Evolutionary conservation across 2,113 vertebrate genomes (phyloP).

Genomic region (Bubo blakistoni): DNA sequence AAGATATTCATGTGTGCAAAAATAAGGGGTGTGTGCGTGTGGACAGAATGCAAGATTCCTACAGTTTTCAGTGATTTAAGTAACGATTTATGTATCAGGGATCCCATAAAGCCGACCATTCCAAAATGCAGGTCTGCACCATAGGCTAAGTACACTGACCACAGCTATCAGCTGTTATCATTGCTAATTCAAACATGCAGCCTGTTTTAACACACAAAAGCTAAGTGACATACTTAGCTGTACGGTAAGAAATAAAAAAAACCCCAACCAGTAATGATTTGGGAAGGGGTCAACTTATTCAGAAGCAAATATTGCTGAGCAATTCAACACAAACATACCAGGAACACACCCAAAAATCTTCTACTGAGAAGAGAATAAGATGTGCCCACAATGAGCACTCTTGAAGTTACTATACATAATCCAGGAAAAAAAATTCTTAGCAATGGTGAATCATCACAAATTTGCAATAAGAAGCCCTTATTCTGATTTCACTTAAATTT

Average conservation of each 20-base stretch:
- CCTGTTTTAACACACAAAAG: not conserved
- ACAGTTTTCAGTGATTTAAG: not conserved
- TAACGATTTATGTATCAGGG: not conserved
- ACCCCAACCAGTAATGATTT: not conserved
- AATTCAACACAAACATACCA: slow-evolving; percentile 6
- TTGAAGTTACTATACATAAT: slow-evolving; percentile 32
- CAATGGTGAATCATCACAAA: slow-evolving; percentile 12
- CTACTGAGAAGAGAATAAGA: slow-evolving; percentile 7
- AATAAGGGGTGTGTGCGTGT: not conserved
- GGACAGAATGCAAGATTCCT: not conserved
- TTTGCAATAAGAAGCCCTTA: not conserved
- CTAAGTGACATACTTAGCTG: not conserved
- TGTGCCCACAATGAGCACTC: not conserved
- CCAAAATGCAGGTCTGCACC: not conserved
- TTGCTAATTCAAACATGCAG: not conserved
- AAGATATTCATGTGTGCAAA: not conserved
- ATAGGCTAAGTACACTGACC: not conserved
- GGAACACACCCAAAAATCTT: not conserved
- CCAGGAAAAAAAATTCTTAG: slow-evolving; percentile 51
- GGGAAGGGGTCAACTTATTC: not conserved
- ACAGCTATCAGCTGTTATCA: not conserved
- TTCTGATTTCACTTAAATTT: slow-evolving; percentile 23
- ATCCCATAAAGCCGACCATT: not conserved
- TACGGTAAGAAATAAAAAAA: not conserved
- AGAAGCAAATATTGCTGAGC: not conserved